Conservation (phyloP, 2,888 invertebrate genomes). For the Lasioglossum calceatum region DNA sequence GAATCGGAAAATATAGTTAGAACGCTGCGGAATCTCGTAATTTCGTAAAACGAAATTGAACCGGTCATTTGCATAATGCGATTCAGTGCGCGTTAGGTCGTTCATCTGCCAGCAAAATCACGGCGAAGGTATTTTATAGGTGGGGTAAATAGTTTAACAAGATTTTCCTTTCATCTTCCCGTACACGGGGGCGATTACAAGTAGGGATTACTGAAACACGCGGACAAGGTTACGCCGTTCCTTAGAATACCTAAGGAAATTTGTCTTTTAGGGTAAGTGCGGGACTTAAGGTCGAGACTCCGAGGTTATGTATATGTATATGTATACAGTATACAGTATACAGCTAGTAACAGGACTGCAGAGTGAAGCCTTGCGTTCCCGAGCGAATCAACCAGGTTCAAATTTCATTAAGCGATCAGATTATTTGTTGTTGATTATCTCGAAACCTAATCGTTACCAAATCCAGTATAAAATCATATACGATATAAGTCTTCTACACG, state of each 20-base stretch:
- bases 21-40: not conserved
- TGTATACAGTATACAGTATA: constrained; percentile 54
- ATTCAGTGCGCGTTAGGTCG: not conserved
- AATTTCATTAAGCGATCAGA: constrained; percentile 65
- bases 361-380: constrained; percentile 29
- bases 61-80: not conserved
- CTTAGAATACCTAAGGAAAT: constrained; percentile 63
- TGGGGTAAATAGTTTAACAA: constrained; percentile 50
- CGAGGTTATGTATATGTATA: constrained; percentile 42
- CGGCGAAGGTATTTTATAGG: constrained; percentile 31
- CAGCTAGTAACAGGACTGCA: constrained; percentile 24
- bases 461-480: not conserved
- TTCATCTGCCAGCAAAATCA: constrained; percentile 2
- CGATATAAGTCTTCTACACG: no score
- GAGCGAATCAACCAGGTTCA: constrained; percentile 66
- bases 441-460: not conserved
- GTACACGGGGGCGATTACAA: constrained; percentile 60
- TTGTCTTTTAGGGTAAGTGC: constrained; percentile 69
- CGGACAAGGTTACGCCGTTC: constrained; percentile 48
- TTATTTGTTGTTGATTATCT: constrained; percentile 20
- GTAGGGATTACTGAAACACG: constrained; percentile 62
- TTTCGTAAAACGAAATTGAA: not conserved
- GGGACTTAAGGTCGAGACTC: constrained; percentile 63
- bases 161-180: constrained; percentile 50
- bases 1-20: not conserved